phyloP scores from a whole-genome alignment of 2,797 vertebrate genomes.

The Gobionotothen gibberifrons region DNA sequence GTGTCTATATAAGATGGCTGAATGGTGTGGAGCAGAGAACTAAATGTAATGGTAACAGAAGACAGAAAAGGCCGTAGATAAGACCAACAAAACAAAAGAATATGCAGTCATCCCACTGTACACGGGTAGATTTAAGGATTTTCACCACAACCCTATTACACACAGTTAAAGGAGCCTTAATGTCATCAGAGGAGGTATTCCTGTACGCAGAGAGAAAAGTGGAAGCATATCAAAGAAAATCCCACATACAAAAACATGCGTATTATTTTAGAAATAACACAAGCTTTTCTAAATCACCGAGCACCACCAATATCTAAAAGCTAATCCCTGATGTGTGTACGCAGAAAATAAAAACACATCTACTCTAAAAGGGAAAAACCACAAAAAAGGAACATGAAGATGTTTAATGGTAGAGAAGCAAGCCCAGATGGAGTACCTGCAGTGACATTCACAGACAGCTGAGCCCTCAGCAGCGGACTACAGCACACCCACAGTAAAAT shows the following conservation, averaged over 20 bases:
- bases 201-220: conserved; percentile 46
- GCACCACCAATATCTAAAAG: neutral
- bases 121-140: conserved; percentile 4
- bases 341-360: conserved; percentile 8
- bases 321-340: neutral
- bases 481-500: conserved; percentile 73
- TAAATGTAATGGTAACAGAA: conserved; percentile 9
- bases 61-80: conserved; percentile 33
- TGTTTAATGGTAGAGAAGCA: conserved; percentile 46
- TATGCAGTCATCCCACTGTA: conserved; percentile 61
- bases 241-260: conserved; percentile 27
- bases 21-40: conserved; percentile 3
- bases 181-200: conserved; percentile 59
- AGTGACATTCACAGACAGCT: conserved; percentile 75
- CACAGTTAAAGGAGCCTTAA: conserved; percentile 5
- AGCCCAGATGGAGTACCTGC: conserved; percentile 69
- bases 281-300: conserved; percentile 4
- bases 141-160: conserved; percentile 2
- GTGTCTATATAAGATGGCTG: conserved; percentile 37
- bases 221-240: conserved; percentile 18
- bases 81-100: conserved; percentile 35
- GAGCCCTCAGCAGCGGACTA: conserved; percentile 75
- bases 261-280: neutral
- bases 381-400: conserved; percentile 33
- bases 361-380: conserved; percentile 11